These are phyloP conservation scores for Coptodon rendalli DNA, from an alignment of 2,113 vertebrate species.

Conservation along the genomic window DNA sequence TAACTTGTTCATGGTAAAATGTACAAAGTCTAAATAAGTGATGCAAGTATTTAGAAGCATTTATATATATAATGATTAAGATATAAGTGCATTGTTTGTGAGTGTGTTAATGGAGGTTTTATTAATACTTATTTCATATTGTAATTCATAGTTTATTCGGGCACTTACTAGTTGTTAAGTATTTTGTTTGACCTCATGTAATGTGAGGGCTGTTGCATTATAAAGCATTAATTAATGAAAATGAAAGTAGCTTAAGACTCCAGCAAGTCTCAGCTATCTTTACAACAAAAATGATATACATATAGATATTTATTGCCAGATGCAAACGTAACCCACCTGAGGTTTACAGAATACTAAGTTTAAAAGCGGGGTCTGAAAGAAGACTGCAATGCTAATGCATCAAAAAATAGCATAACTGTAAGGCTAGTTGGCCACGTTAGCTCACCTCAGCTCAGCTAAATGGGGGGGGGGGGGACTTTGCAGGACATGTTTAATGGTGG, in stretches of 20 bases:
- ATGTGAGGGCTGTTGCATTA: accelerated
- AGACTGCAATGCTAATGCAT: not conserved
- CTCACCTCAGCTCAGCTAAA: not conserved
- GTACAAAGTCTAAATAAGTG: not conserved
- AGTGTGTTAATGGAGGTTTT: not conserved
- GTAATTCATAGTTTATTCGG: not conserved
- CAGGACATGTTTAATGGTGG: not conserved
- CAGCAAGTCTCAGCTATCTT: not conserved
- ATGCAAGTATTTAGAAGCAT: not conserved
- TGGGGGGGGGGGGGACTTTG: not conserved
- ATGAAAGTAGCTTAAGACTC: not conserved
- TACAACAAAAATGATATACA: not conserved
- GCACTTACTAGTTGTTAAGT: not conserved
- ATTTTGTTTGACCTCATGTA: not conserved
- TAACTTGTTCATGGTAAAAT: not conserved
- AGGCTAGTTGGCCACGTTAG: not conserved
- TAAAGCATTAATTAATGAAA: not conserved
- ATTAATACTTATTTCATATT: not conserved
- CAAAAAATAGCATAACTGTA: not conserved
- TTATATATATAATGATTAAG: not conserved
- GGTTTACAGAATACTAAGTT: not conserved
- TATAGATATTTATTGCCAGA: not conserved
- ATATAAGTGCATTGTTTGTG: not conserved
- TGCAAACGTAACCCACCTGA: not conserved
- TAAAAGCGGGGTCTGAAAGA: not conserved